Conservation (phyloP, 1,140 invertebrate genomes). For the Zaprionus nigranus region DNA sequence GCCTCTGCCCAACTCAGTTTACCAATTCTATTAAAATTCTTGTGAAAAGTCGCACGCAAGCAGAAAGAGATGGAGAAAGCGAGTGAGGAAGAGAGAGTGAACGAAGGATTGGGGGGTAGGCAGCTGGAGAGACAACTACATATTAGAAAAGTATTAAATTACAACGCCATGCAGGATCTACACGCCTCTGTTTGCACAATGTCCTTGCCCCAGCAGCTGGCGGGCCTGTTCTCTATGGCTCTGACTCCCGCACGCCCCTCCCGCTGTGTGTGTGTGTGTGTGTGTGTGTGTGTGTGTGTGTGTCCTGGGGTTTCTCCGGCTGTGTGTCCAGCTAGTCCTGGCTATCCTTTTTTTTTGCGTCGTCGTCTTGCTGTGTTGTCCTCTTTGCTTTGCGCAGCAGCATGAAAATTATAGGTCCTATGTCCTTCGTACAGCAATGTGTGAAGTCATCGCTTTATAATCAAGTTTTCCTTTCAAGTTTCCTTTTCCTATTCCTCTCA, state of each 20-base stretch:
- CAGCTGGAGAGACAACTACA: slow-evolving; percentile 61
- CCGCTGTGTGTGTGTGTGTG: neutral
- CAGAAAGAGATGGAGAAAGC: slow-evolving; percentile 17
- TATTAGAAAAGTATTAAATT: slow-evolving; percentile 82
- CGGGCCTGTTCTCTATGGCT: neutral
- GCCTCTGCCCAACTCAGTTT: slow-evolving; percentile 62
- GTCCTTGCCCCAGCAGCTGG: slow-evolving; percentile 54
- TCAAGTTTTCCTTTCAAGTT: slow-evolving; percentile 83
- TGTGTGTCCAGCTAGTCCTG: slow-evolving; percentile 10
- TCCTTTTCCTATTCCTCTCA: slow-evolving; percentile 40
- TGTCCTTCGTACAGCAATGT: slow-evolving; percentile 67
- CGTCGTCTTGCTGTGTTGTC: slow-evolving; percentile 6
- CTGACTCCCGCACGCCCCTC: neutral
- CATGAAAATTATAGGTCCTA: slow-evolving; percentile 75
- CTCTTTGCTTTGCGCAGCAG: slow-evolving; percentile 36
- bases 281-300: neutral
- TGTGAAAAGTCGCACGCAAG: slow-evolving; percentile 61
- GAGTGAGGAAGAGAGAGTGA: neutral
- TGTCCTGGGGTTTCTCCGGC: neutral
- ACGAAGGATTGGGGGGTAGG: neutral
- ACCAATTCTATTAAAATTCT: slow-evolving; percentile 82
- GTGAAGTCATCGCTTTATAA: slow-evolving; percentile 84
- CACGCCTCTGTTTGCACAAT: slow-evolving; percentile 79
- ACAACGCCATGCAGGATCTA: slow-evolving; percentile 46
- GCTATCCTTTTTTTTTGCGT: slow-evolving; percentile 46